phyloP scores from a whole-genome alignment of 2,113 vertebrate species.

The Pardalotus punctatus region DNA sequence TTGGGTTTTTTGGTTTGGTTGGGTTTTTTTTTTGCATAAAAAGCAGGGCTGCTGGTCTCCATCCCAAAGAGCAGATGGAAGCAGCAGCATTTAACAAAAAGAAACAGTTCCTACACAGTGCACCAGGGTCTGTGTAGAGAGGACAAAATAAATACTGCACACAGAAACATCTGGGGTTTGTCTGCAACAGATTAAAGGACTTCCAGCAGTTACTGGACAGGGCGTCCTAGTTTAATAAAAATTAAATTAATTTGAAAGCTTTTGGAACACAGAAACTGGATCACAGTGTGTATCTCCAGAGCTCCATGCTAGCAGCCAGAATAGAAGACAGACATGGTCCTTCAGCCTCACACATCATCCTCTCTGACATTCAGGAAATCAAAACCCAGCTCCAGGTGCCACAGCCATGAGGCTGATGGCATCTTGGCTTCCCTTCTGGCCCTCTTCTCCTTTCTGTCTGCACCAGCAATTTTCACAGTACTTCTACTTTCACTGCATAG shows the following conservation, averaged over 20 bases:
- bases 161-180: neutral
- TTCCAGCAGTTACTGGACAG: neutral
- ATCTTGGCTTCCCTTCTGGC: neutral
- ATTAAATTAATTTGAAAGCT: neutral
- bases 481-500: neutral
- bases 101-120: neutral
- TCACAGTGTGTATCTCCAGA: neutral
- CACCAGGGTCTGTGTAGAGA: neutral
- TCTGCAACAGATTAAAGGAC: neutral
- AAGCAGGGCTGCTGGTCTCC: neutral
- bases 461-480: neutral
- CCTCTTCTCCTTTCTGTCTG: neutral
- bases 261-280: neutral
- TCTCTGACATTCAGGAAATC: neutral
- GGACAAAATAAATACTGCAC: neutral
- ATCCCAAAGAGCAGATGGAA: neutral
- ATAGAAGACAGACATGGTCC: neutral
- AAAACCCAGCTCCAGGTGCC: neutral
- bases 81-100: neutral
- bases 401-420: fast-evolving
- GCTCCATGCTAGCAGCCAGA: neutral
- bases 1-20: neutral
- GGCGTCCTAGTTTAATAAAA: neutral
- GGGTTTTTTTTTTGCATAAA: neutral
- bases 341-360: neutral